Conservation (phyloP, 2,797 vertebrate species). For the Prionace glauca region DNA sequence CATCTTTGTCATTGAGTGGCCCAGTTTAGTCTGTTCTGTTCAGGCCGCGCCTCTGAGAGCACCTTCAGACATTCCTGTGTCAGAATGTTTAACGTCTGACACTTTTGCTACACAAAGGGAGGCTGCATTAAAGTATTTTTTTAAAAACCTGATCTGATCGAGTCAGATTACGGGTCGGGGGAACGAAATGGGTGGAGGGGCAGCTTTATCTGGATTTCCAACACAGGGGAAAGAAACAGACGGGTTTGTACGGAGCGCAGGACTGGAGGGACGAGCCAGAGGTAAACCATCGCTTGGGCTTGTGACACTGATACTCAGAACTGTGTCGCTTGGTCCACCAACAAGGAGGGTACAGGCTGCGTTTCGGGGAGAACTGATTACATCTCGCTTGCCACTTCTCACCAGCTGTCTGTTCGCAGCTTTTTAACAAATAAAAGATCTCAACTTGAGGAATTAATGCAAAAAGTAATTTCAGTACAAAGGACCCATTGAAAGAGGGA, state of each 20-base stretch:
- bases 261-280: neutral
- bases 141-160: constrained; percentile 40
- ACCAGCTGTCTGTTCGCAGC: neutral
- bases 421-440: neutral
- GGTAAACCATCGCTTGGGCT: neutral
- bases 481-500: neutral
- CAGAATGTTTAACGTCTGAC: constrained; percentile 38
- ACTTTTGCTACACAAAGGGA: constrained; percentile 39
- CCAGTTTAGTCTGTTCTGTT: neutral
- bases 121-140: constrained; percentile 22
- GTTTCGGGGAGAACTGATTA: neutral
- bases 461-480: neutral
- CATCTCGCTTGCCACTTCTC: neutral
- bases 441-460: neutral
- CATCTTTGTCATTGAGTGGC: neutral
- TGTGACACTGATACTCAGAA: neutral
- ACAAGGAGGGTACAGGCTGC: neutral
- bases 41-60: neutral
- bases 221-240: neutral
- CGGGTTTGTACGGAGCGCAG: too few species aligned
- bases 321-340: neutral
- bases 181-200: neutral
- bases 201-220: neutral
- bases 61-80: constrained; percentile 43
- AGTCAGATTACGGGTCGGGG: constrained; percentile 39